Evolutionary conservation across 1,140 invertebrate genomes (phyloP).

Genomic region (Drosophila biarmipes): DNA sequence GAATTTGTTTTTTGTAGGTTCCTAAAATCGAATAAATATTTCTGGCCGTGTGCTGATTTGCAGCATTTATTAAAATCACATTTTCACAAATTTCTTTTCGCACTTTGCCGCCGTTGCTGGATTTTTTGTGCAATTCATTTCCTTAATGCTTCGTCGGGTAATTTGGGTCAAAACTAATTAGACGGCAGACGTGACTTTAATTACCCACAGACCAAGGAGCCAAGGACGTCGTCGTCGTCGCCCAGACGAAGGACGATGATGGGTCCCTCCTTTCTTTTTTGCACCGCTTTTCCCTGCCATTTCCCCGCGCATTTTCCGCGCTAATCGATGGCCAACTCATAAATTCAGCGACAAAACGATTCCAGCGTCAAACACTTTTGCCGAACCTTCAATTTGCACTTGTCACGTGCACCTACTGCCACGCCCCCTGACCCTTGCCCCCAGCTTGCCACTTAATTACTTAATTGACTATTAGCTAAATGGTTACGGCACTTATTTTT

Average conservation of each 20-base stretch:
- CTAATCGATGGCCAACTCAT: constrained; percentile 65
- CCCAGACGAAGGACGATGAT: constrained; percentile 9
- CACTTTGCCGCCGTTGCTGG: constrained; percentile 12
- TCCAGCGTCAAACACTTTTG: constrained; percentile 22
- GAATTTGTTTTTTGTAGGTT: no score
- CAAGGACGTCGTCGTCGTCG: constrained; percentile 12
- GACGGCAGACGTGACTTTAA: constrained; percentile 65
- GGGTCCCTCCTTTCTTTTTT: neutral
- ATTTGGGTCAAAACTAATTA: constrained; percentile 79
- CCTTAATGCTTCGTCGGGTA: constrained; percentile 54
- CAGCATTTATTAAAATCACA: constrained; percentile 72
- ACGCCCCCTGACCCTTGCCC: neutral
- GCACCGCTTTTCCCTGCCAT: neutral
- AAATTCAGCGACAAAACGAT: constrained; percentile 46
- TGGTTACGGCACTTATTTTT: constrained; percentile 6
- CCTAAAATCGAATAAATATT: neutral
- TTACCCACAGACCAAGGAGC: constrained; percentile 40
- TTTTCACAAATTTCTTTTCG: constrained; percentile 45
- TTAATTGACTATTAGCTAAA: constrained; percentile 79
- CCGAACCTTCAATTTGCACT: constrained; percentile 59
- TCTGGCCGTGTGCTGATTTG: neutral
- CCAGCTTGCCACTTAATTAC: constrained; percentile 54
- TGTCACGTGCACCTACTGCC: constrained; percentile 55
- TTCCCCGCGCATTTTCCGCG: neutral
- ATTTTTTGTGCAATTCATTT: constrained; percentile 68